These are phyloP conservation scores for Heliornis fulica DNA, from an alignment of 2,113 vertebrate species.

Conservation along the genomic window DNA sequence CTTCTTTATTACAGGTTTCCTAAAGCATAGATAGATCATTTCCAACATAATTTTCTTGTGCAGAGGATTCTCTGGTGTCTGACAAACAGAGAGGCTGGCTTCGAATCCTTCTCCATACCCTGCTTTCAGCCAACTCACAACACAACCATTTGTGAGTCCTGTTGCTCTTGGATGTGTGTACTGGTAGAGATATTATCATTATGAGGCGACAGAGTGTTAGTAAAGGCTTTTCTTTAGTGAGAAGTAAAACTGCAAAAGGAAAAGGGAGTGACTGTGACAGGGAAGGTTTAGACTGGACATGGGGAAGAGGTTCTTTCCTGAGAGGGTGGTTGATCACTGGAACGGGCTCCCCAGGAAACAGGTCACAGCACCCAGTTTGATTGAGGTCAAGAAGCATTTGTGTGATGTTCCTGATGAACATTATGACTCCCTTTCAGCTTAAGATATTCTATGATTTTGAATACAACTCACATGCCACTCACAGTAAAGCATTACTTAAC, in stretches of 20 bases:
- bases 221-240: neutral
- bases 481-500: neutral
- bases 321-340: accelerated
- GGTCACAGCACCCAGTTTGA: neutral
- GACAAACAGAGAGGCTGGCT: neutral
- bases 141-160: neutral
- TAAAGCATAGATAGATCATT: neutral
- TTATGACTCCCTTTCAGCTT: neutral
- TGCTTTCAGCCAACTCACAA: neutral
- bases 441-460: neutral
- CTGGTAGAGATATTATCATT: neutral
- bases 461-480: neutral
- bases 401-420: accelerated
- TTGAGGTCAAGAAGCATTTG: neutral
- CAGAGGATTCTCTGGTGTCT: neutral
- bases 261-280: neutral
- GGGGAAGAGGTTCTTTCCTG: neutral
- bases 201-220: neutral
- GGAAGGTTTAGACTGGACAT: neutral
- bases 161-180: neutral
- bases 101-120: neutral
- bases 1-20: neutral
- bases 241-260: neutral
- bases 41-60: neutral
- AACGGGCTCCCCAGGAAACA: neutral